Evolutionary conservation across 2,113 vertebrate genomes (phyloP).

Genomic region (Noturus placidus): DNA sequence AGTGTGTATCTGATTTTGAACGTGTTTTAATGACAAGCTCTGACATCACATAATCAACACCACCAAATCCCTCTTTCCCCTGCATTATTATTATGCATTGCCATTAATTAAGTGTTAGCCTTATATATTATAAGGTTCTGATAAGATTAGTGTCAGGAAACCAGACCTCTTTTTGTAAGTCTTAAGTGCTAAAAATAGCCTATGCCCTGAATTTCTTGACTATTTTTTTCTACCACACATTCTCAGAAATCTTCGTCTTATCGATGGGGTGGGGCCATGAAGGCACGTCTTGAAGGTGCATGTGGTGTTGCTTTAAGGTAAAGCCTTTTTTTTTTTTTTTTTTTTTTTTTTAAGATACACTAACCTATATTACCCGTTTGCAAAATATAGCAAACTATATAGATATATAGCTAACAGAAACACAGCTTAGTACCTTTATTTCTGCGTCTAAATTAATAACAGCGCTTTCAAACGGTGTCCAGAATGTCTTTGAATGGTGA

Average conservation of each 20-base stretch:
- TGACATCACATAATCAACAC: not conserved
- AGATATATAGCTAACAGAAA: no score
- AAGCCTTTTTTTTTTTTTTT: no score
- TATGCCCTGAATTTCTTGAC: not conserved
- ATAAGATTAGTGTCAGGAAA: not conserved
- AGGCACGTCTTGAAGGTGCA: not conserved
- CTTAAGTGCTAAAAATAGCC: not conserved
- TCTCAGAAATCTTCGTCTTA: not conserved
- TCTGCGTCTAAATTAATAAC: not conserved
- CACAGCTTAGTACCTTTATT: not conserved
- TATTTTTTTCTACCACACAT: not conserved
- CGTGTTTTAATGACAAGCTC: not conserved
- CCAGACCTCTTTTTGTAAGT: not conserved
- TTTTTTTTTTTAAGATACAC: no score
- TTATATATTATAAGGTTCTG: not conserved
- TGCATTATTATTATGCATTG: not conserved
- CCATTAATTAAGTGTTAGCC: not conserved
- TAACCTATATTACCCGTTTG: no score
- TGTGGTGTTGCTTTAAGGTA: not conserved
- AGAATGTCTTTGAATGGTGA: not conserved
- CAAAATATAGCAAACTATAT: not conserved
- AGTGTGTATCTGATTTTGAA: not conserved
- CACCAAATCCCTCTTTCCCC: not conserved
- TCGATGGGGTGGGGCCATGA: not conserved
- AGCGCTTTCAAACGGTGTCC: not conserved